Percentiles rank a stretch among this genome's conserved stretches.
Evolutionary conservation across 2,797 vertebrate species (phyloP).

Genomic region (Anguilla marmorata): DNA sequence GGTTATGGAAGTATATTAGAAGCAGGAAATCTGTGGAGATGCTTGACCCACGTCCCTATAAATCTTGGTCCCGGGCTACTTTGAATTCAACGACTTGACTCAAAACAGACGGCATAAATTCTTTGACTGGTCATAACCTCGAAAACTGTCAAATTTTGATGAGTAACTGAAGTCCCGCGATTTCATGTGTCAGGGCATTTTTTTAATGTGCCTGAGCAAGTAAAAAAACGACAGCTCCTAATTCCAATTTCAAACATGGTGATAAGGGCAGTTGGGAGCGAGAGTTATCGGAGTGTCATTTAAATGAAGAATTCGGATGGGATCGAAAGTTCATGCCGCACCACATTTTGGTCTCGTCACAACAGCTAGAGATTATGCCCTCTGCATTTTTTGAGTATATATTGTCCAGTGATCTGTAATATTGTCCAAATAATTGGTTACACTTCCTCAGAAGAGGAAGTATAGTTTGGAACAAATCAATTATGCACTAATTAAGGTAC

Average conservation of each 20-base stretch:
- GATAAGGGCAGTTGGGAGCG: slow-evolving; percentile 13
- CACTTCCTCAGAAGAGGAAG: not conserved
- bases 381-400: not conserved
- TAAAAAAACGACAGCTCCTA: slow-evolving; percentile 12
- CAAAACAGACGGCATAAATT: slow-evolving; percentile 28
- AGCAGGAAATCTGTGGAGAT: not conserved
- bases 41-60: not conserved
- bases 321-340: slow-evolving; percentile 1
- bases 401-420: not conserved
- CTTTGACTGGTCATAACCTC: slow-evolving; percentile 52
- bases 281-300: slow-evolving; percentile 28
- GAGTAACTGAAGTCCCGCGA: slow-evolving; percentile 48
- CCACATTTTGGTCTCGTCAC: not conserved
- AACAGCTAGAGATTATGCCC: not conserved
- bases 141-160: slow-evolving; percentile 54
- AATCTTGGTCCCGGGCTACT: not conserved
- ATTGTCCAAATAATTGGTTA: not conserved
- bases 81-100: slow-evolving; percentile 29
- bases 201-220: slow-evolving; percentile 45
- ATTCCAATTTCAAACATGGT: slow-evolving; percentile 25
- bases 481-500: not conserved
- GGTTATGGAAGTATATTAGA: not conserved
- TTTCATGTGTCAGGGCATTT: slow-evolving; percentile 47
- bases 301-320: slow-evolving; percentile 21
- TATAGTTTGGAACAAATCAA: not conserved